Conservation (phyloP, 2,797 vertebrate genomes). For the Falco cherrug region DNA sequence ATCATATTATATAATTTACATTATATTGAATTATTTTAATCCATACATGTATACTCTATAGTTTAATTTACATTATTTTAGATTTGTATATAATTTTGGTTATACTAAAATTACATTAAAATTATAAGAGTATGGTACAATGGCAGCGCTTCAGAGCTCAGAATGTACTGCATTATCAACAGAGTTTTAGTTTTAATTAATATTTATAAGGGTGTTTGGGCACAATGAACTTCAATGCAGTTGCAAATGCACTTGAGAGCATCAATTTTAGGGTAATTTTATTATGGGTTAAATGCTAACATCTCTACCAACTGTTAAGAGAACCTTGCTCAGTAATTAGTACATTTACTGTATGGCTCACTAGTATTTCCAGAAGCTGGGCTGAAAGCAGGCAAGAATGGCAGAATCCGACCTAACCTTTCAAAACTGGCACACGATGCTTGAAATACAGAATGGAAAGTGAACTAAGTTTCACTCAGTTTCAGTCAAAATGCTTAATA, state of each 20-base stretch:
- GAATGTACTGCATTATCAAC: not conserved
- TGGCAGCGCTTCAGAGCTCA: not conserved
- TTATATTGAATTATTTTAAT: not conserved
- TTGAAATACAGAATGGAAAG: not conserved
- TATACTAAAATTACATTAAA: not conserved
- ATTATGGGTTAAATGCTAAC: not conserved
- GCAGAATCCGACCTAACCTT: not conserved
- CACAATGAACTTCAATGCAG: not conserved
- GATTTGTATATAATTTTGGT: not conserved
- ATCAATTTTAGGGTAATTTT: not conserved
- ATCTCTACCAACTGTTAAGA: not conserved
- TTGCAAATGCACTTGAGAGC: not conserved
- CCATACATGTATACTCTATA: too few relatives aligned
- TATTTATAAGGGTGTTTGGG: not conserved
- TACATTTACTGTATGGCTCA: not conserved
- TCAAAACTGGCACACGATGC: not conserved
- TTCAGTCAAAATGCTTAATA: not conserved
- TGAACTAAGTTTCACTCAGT: not conserved
- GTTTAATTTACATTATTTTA: not conserved
- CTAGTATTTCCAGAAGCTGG: not conserved
- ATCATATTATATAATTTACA: accelerated
- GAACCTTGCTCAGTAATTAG: not conserved
- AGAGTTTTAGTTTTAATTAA: not conserved
- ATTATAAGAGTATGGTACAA: not conserved
- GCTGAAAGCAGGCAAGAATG: not conserved